Base-by-base conservation (phyloP, 2,797 vertebrate species). In the Parotocinclus haroldoi region DNA sequence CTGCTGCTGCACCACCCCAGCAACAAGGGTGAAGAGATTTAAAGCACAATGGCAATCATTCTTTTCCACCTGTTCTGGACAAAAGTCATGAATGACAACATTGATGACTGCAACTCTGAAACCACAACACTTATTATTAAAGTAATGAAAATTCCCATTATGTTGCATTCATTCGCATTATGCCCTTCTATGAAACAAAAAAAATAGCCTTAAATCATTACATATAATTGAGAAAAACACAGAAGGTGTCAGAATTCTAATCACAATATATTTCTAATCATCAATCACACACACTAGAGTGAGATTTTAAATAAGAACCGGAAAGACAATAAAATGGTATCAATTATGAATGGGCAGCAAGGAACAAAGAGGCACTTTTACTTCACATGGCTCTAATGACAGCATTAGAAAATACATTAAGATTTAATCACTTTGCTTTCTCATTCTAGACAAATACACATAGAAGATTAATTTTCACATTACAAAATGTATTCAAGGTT, bases 81-180 rank as follows among this genome's bases (percentile, higher is more conserved):
- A 46, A 46, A 46, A 46, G 45, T 11, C 45, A 12, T 46, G n/a
- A 46, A 4, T 11, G 45, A n/a, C 45, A n/a, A 46, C 11, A 13
- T 46, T 46, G n/a, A 1, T 12, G 45, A 46, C 45, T 46, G 45
- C 45, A 11, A 46, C 45, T 46, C 45, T n/a, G 40, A 46, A 11
- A 46, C n/a, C 36, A 37, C 13, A 27, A 8, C 4, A 9, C 53
- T 39, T 36, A 39, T 16, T 16, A 56, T 56, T 36, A 40, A 56
- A 56, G 38, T 56, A 3, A 56, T 56, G 54, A 14, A 38, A 56
- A 56, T 56, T 9, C 39, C 14, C 7, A 37, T 54, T 54, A 54
- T 46, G 13, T 40, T 36, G 9, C 12, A 7, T 58, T 42, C 37
- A 11, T 16, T 14, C 55, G 7, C 55, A 44, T 58, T 58, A 42